A percentile compares a stretch with the other conserved stretches of the same genome.
Evolutionary conservation across 2,888 invertebrate species (phyloP).

Genomic region (Celastrina argiolus): DNA sequence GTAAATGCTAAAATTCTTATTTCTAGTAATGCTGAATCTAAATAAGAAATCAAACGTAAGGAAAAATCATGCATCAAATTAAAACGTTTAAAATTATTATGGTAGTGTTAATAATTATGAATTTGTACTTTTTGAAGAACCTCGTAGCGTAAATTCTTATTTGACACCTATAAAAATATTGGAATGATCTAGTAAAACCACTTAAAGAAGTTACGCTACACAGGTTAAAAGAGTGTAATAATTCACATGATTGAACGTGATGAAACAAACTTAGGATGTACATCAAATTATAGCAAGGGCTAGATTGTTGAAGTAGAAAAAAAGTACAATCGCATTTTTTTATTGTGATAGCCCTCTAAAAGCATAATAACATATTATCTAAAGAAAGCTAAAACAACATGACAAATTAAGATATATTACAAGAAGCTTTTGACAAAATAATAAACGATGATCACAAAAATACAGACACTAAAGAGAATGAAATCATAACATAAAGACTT

Average conservation of each 20-base stretch:
- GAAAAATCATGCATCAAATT: constrained; percentile 36
- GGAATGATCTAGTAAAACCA: constrained; percentile 1
- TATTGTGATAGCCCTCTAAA: constrained; percentile 2
- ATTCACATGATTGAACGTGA: not conserved
- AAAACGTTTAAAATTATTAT: not conserved
- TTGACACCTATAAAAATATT: not conserved
- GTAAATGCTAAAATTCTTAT: constrained; percentile 28
- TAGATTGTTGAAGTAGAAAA: not conserved
- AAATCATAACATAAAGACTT: constrained; percentile 51
- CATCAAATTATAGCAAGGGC: not conserved
- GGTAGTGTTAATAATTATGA: not conserved
- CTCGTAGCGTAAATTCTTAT: not conserved
- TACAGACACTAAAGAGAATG: constrained; percentile 52
- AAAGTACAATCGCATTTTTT: constrained; percentile 1
- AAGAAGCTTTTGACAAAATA: constrained; percentile 21
- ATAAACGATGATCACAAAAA: constrained; percentile 51
- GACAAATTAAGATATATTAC: constrained; percentile 26
- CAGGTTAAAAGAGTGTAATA: constrained; percentile 6
- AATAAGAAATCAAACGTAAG: constrained; percentile 32
- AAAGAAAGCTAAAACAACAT: constrained; percentile 19
- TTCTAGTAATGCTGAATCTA: constrained; percentile 7
- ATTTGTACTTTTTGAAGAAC: constrained; percentile 4
- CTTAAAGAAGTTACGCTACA: not conserved
- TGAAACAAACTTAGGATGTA: not conserved
- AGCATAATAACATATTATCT: constrained; percentile 17